phyloP scores from a whole-genome alignment of 2,113 vertebrate species.

The Glareola pratincola region DNA sequence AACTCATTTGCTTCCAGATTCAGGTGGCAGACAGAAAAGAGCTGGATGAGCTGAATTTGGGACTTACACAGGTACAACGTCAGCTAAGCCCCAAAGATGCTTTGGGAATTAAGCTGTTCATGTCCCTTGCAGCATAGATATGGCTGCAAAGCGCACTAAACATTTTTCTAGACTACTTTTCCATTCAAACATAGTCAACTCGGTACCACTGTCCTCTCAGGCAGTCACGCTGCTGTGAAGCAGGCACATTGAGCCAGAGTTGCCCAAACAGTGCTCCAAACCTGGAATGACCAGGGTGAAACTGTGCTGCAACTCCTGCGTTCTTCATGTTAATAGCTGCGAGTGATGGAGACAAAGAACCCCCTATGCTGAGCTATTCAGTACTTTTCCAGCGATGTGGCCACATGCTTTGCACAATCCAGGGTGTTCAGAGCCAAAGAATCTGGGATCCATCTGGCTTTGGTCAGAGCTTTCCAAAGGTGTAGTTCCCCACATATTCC shows the following conservation, averaged over 20 bases:
- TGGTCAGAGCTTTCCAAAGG: neutral
- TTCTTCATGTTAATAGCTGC: neutral
- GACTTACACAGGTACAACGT: neutral
- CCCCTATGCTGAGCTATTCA: neutral
- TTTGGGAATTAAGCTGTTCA: neutral
- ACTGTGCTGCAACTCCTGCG: neutral
- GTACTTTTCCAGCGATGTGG: neutral
- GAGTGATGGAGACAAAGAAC: neutral
- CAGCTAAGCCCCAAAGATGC: neutral
- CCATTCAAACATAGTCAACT: neutral
- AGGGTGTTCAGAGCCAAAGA: neutral
- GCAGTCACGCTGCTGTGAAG: neutral
- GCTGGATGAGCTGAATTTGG: neutral
- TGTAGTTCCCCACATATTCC: neutral
- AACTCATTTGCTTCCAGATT: neutral
- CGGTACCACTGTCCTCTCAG: neutral
- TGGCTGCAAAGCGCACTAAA: neutral
- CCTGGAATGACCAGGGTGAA: neutral
- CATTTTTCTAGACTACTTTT: neutral
- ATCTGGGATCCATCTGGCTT: neutral
- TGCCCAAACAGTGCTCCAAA: neutral
- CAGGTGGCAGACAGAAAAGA: neutral
- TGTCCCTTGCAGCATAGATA: neutral
- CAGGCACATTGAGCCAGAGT: neutral
- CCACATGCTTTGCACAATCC: slow-evolving; percentile 1